Conservation (phyloP, 2,888 invertebrate species). For the Acrocera orbiculus region DNA sequence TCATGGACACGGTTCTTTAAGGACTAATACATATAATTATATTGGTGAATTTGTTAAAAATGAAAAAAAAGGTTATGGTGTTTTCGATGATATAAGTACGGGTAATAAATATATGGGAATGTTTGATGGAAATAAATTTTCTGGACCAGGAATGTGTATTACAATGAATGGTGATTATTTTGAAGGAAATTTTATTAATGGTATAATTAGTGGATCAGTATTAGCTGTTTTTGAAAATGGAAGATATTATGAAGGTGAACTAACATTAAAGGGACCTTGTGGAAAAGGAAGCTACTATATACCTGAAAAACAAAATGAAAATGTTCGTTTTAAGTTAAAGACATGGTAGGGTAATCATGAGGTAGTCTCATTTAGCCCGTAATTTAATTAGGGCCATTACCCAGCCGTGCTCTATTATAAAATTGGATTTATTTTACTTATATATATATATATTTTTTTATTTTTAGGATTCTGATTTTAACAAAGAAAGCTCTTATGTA, state of each 20-base stretch:
- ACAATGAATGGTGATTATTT: slow-evolving; percentile 82
- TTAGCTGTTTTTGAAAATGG: slow-evolving; percentile 78
- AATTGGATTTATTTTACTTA: neutral
- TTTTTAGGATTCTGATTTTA: slow-evolving; percentile 12
- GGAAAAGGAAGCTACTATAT: slow-evolving; percentile 69
- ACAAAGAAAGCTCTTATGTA: slow-evolving; percentile 14
- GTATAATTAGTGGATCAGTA: slow-evolving; percentile 65
- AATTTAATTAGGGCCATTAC: no score
- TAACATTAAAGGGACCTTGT: slow-evolving; percentile 57
- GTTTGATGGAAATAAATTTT: slow-evolving; percentile 70
- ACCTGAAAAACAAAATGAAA: slow-evolving; percentile 49
- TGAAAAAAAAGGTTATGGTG: slow-evolving; percentile 67
- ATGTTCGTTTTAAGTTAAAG: slow-evolving; percentile 7
- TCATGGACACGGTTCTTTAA: slow-evolving; percentile 70
- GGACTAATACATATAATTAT: slow-evolving; percentile 66
- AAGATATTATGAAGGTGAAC: slow-evolving; percentile 77
- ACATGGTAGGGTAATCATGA: no score
- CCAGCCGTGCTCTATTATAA: neutral
- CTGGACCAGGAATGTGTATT: slow-evolving; percentile 71
- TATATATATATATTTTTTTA: neutral
- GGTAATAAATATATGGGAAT: slow-evolving; percentile 83
- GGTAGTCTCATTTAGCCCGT: no score
- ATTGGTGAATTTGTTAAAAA: slow-evolving; percentile 78
- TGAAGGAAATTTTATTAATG: slow-evolving; percentile 69
- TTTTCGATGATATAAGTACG: slow-evolving; percentile 68